A percentile compares a stretch with the other conserved stretches of the same genome.
These are phyloP conservation scores for Monopterus albus DNA, from an alignment of 2,113 vertebrate species.

Conservation along the genomic window DNA sequence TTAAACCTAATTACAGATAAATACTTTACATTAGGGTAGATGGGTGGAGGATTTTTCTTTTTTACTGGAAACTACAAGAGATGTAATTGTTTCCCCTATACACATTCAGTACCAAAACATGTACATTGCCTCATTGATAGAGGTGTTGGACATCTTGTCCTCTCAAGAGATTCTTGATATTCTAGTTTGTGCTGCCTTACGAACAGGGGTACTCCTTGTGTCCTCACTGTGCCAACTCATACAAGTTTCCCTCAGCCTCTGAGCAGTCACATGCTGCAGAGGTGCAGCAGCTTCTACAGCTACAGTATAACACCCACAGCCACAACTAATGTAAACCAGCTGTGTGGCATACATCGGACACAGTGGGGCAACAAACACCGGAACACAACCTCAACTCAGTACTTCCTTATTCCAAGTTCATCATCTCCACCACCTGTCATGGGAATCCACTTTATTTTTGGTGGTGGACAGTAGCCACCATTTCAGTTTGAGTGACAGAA, in stretches of 20 bases:
- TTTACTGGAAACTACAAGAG: background rate
- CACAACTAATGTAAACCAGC: conserved; percentile 52
- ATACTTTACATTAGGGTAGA: background rate
- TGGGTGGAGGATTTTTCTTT: background rate
- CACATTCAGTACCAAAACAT: conserved; percentile 22
- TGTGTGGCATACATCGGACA: conserved; percentile 75
- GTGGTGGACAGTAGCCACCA: conserved; percentile 57
- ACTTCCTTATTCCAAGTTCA: conserved; percentile 69
- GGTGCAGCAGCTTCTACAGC: conserved; percentile 52
- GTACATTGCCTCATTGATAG: conserved; percentile 35
- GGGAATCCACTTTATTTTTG: conserved; percentile 64
- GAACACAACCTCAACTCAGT: conserved; percentile 77
- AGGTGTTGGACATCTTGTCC: conserved; percentile 18
- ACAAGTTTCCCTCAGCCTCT: conserved; percentile 59
- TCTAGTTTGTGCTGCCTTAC: conserved; percentile 51
- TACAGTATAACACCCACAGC: conserved; percentile 66
- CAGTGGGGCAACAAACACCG: conserved; percentile 72
- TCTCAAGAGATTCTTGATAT: conserved; percentile 5
- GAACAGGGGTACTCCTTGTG: conserved; percentile 75
- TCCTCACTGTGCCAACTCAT: conserved; percentile 73
- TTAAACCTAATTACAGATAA: background rate
- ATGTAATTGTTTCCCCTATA: conserved; percentile 19
- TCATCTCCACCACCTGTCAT: conserved; percentile 68
- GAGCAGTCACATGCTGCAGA: conserved; percentile 64
- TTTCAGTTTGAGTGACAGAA: conserved; percentile 68